phyloP scores from a whole-genome alignment of 53 echinoderm and acorn worm species.

The Henricia sp. region DNA sequence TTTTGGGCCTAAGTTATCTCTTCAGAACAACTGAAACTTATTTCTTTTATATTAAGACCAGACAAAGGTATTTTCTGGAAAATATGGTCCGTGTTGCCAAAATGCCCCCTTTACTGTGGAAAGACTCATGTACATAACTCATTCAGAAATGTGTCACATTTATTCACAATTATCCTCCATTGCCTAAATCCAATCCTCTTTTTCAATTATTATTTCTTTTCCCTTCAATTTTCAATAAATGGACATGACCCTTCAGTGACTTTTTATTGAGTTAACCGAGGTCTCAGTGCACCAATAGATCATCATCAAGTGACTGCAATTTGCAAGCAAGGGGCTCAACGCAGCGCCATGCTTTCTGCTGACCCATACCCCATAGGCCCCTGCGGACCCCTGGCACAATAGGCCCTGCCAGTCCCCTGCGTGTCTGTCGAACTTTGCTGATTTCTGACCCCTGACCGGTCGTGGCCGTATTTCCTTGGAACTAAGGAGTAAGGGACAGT shows the following conservation, averaged over 20 bases:
- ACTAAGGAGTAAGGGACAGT: no score
- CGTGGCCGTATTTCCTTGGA: constrained; percentile 27
- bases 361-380: neutral
- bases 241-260: neutral
- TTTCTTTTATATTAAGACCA: no score
- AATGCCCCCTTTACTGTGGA: no score
- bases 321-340: constrained; percentile 15
- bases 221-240: neutral
- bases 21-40: no score
- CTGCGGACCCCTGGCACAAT: constrained; percentile 24
- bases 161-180: no score
- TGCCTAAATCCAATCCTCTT: neutral
- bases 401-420: constrained; percentile 31
- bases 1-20: no score
- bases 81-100: no score
- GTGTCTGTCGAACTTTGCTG: constrained; percentile 38
- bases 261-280: neutral
- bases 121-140: no score
- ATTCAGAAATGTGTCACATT: no score
- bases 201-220: neutral
- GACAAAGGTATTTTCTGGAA: no score
- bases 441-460: constrained; percentile 34
- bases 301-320: constrained; percentile 22
- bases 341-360: neutral
- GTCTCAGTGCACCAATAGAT: constrained; percentile 41